Conservation (phyloP, 1,140 invertebrate species). For the Ceratosolen solmsi region DNA sequence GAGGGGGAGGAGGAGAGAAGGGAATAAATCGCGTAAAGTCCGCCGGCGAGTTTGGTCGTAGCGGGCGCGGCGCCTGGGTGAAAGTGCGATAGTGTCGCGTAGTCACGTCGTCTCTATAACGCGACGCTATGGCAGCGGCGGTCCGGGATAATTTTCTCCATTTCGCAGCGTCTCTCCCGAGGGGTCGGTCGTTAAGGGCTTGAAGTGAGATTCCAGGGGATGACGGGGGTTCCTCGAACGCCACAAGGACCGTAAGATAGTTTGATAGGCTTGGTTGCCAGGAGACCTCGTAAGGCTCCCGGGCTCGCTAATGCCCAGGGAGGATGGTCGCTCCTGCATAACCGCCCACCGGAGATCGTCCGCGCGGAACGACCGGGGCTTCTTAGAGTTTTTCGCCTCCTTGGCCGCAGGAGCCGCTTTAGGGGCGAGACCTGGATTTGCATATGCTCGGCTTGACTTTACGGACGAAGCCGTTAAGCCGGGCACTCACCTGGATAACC, state of each 20-base stretch:
- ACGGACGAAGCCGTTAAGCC: too few species aligned
- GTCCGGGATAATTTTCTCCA: constrained; percentile 73
- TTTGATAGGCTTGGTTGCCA: constrained; percentile 74
- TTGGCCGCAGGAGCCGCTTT: neutral
- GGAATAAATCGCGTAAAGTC: constrained; percentile 36
- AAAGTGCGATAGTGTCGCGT: constrained; percentile 62
- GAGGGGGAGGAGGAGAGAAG: constrained; percentile 37
- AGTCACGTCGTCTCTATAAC: constrained; percentile 41
- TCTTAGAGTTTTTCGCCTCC: constrained; percentile 20
- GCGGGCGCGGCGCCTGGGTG: constrained; percentile 27
- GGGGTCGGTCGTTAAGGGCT: constrained; percentile 72
- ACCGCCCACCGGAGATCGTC: neutral
- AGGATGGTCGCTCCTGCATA: constrained; percentile 53
- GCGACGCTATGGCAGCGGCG: constrained; percentile 60
- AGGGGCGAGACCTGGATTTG: neutral
- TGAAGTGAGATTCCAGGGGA: constrained; percentile 70
- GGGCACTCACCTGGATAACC: too few species aligned
- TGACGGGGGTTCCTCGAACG: constrained; percentile 53
- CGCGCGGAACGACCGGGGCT: neutral
- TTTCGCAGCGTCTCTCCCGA: constrained; percentile 69
- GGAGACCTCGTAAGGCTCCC: constrained; percentile 64
- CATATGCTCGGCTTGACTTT: neutral
- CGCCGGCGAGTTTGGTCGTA: constrained; percentile 41
- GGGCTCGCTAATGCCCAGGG: constrained; percentile 64
- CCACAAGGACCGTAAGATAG: constrained; percentile 67